Evolutionary conservation across 2,888 invertebrate species (phyloP).

Genomic region (Drosophila siamana): DNA sequence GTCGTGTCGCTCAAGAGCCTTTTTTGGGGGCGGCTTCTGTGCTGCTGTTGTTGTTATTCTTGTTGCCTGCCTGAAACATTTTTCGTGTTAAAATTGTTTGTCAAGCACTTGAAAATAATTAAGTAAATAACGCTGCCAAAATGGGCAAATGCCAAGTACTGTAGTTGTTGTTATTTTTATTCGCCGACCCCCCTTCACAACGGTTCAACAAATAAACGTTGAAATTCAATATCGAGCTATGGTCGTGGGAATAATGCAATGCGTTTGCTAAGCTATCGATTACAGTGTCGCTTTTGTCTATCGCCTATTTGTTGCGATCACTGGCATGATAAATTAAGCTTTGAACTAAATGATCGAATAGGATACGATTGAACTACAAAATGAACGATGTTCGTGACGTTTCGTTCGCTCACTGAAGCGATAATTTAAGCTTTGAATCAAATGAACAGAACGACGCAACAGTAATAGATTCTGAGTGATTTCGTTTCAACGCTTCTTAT

Average conservation of each 20-base stretch:
- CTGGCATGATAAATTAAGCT: neutral
- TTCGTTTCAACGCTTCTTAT: neutral
- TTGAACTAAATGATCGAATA: neutral
- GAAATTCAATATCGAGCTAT: conserved; percentile 71
- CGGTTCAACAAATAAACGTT: conserved; percentile 47
- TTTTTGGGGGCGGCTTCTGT: conserved; percentile 1
- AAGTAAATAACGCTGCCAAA: conserved; percentile 75
- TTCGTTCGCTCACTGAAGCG: too few species aligned
- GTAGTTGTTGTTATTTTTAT: conserved; percentile 32
- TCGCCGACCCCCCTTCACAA: neutral
- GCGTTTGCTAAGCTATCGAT: conserved; percentile 15
- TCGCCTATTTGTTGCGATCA: neutral
- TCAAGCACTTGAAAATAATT: conserved; percentile 79
- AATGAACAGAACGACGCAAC: too few species aligned
- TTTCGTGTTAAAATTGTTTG: conserved; percentile 80
- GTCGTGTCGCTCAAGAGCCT: conserved; percentile 27
- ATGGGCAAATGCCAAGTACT: conserved; percentile 53
- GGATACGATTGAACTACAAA: too few species aligned
- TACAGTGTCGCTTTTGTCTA: conserved; percentile 16
- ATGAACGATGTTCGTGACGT: too few species aligned
- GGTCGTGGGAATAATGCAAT: conserved; percentile 52
- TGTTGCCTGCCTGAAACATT: conserved; percentile 67
- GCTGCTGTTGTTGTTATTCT: neutral
- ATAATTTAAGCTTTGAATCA: too few species aligned
- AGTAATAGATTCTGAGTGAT: neutral